These are phyloP conservation scores for Drosophila anomalata DNA, from an alignment of 2,888 invertebrate species.

Conservation along the genomic window DNA sequence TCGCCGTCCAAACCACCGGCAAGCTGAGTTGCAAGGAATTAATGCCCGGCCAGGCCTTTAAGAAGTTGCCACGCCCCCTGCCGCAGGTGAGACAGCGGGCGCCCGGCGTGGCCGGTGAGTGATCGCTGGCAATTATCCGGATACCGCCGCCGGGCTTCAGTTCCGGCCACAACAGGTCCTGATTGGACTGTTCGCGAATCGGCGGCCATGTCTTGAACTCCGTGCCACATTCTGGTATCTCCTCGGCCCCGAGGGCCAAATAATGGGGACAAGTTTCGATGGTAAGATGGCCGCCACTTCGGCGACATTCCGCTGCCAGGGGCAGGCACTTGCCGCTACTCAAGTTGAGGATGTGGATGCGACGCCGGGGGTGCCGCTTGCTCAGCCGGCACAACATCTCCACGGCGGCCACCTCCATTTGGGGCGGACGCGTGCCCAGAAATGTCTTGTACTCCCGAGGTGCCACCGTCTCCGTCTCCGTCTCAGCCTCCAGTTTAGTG, in stretches of 20 bases:
- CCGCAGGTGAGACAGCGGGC: constrained; percentile 85
- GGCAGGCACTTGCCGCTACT: constrained; percentile 87
- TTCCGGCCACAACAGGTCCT: constrained; percentile 88
- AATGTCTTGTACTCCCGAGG: constrained; percentile 87
- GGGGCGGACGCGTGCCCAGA: constrained; percentile 86
- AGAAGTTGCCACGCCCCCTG: constrained; percentile 86
- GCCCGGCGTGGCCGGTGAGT: constrained; percentile 88
- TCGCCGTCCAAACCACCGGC: constrained; percentile 88
- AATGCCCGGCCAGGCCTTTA: constrained; percentile 90
- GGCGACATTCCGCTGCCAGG: constrained; percentile 84
- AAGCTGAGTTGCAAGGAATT: constrained; percentile 89
- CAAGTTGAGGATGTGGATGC: constrained; percentile 89
- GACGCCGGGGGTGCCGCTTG: constrained; percentile 55
- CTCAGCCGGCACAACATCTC: constrained; percentile 86
- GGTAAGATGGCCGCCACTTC: constrained; percentile 85
- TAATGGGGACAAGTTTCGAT: constrained; percentile 91
- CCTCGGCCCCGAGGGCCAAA: constrained; percentile 87
- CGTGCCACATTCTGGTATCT: constrained; percentile 87
- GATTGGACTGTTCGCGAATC: constrained; percentile 87
- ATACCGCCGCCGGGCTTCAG: constrained; percentile 84
- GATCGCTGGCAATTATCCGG: constrained; percentile 88
- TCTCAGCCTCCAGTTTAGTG: constrained; percentile 49
- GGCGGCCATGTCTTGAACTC: constrained; percentile 91
- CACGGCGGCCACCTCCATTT: constrained; percentile 89
- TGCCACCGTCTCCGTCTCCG: constrained; percentile 84